Percentiles rank a stretch among this genome's conserved stretches.
These are phyloP conservation scores for Fulmarus glacialis DNA, from an alignment of 2,113 vertebrate genomes.

Conservation along the genomic window DNA sequence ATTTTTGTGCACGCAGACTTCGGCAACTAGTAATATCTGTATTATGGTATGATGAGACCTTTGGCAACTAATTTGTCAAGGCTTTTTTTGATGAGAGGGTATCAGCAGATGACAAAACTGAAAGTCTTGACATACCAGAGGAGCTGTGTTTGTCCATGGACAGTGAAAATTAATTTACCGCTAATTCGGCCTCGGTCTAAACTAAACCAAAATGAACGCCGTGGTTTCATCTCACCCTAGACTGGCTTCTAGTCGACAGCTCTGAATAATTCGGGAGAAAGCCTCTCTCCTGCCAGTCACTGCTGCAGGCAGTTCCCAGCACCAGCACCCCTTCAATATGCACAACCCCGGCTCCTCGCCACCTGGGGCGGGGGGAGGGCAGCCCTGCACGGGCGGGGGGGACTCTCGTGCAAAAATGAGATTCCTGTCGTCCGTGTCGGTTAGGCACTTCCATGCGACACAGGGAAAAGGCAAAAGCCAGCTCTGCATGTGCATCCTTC, in stretches of 20 bases:
- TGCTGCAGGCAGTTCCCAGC: not conserved
- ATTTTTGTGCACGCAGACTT: not conserved
- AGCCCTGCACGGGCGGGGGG: not conserved
- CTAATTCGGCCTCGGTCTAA: not conserved
- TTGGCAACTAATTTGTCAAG: not conserved
- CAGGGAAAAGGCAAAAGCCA: not conserved
- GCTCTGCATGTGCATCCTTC: not conserved
- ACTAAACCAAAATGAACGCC: not conserved
- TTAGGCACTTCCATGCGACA: not conserved
- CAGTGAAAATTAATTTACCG: not conserved
- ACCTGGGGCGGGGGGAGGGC: not conserved
- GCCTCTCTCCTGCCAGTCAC: not conserved
- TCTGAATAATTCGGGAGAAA: not conserved
- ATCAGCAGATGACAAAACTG: not conserved
- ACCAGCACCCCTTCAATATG: not conserved
- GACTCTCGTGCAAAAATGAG: not conserved
- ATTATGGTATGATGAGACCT: not conserved
- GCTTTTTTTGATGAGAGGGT: not conserved
- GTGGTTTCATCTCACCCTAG: not conserved
- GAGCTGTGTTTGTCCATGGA: not conserved
- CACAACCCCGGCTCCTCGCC: fast-evolving
- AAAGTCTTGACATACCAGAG: not conserved
- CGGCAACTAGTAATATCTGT: fast-evolving
- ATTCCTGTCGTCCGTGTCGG: not conserved
- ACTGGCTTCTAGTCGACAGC: not conserved